Conservation (phyloP, 2,888 invertebrate genomes). For the Lamellibrachia columna region DNA sequence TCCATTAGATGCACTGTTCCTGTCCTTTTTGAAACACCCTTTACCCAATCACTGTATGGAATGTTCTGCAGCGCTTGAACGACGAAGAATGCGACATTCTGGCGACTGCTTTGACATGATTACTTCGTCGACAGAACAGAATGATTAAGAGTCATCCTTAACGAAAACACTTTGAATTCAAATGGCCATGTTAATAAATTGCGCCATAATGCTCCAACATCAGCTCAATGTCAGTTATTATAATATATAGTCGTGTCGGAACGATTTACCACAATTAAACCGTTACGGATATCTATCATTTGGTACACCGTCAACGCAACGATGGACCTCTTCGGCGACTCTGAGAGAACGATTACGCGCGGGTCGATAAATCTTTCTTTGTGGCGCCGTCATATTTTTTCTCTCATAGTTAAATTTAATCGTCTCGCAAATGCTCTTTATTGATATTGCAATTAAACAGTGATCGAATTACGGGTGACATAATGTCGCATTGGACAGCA, state of each 20-base stretch:
- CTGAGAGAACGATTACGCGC: background rate
- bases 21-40: background rate
- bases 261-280: background rate
- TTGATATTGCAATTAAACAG: background rate
- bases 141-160: background rate
- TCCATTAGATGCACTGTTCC: background rate
- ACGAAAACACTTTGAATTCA: slow-evolving; percentile 3
- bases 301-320: background rate
- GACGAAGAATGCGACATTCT: background rate
- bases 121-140: background rate
- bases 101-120: background rate
- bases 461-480: background rate
- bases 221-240: slow-evolving; percentile 11
- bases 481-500: background rate
- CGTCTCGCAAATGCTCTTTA: slow-evolving; percentile 6
- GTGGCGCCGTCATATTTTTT: background rate
- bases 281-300: slow-evolving; percentile 5
- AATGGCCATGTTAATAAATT: background rate
- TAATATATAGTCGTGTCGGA: background rate
- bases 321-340: background rate
- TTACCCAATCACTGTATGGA: background rate
- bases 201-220: slow-evolving; percentile 3
- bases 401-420: background rate
- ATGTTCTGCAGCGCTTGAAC: background rate
- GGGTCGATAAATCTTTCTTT: background rate